These are phyloP conservation scores for Philereme transversata DNA, from an alignment of 2,888 invertebrate genomes.

Conservation along the genomic window DNA sequence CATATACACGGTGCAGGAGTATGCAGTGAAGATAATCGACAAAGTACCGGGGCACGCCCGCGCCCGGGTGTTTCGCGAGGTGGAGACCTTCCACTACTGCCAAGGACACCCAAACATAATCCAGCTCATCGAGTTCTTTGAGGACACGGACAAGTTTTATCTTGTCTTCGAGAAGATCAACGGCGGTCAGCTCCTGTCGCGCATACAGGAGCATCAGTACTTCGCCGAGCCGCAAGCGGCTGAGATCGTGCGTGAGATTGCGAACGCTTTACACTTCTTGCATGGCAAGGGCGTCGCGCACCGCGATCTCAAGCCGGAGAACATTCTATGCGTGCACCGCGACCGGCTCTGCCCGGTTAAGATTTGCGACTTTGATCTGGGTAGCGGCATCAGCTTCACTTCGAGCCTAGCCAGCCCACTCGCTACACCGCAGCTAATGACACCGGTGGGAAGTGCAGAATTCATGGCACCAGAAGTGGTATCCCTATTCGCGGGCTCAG, in stretches of 20 bases:
- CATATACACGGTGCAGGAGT: slow-evolving; percentile 95
- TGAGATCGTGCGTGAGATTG: slow-evolving; percentile 96
- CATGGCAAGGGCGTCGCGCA: slow-evolving; percentile 97
- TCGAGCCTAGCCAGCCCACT: slow-evolving; percentile 92
- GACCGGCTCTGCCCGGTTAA: slow-evolving; percentile 97
- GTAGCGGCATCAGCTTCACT: slow-evolving; percentile 96
- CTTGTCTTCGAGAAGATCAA: slow-evolving; percentile 99
- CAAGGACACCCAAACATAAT: slow-evolving; percentile 98
- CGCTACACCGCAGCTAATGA: slow-evolving; percentile 96
- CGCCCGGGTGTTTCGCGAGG: slow-evolving; percentile 97
- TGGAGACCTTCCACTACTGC: slow-evolving; percentile 99
- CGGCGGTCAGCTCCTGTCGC: slow-evolving; percentile 96
- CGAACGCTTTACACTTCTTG: slow-evolving; percentile 96
- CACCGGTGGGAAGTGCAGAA: slow-evolving; percentile 96
- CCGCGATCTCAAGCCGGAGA: slow-evolving; percentile 98
- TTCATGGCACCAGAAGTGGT: slow-evolving; percentile 98
- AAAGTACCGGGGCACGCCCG: slow-evolving; percentile 97
- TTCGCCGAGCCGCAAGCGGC: slow-evolving; percentile 98
- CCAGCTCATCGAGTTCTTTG: slow-evolving; percentile 98
- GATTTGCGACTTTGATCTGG: slow-evolving; percentile 99
- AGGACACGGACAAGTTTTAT: slow-evolving; percentile 98
- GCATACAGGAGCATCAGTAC: slow-evolving; percentile 96
- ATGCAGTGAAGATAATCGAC: slow-evolving; percentile 98
- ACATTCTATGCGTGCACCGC: slow-evolving; percentile 96
- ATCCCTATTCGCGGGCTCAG: slow-evolving; percentile 97